Conservation (phyloP, 1,140 invertebrate genomes). For the Chrysoperla carnea region DNA sequence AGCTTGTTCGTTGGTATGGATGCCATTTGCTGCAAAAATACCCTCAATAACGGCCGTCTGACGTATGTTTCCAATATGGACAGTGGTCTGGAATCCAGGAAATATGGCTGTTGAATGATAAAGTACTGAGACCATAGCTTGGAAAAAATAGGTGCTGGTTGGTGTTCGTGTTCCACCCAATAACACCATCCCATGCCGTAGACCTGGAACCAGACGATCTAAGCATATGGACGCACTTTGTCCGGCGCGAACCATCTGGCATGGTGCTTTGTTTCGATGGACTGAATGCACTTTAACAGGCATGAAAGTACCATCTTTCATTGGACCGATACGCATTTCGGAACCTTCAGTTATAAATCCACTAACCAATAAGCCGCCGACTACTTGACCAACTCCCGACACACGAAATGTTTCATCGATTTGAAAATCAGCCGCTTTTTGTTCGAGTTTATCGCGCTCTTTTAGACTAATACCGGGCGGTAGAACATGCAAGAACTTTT, state of each 20-base stretch:
- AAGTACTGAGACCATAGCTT: constrained; percentile 73
- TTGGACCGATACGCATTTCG: constrained; percentile 53
- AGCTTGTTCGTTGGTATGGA: constrained; percentile 69
- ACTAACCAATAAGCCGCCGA: constrained; percentile 70
- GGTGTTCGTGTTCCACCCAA: constrained; percentile 16
- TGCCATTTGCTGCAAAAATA: constrained; percentile 33
- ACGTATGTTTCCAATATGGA: constrained; percentile 86
- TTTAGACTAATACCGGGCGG: constrained; percentile 48
- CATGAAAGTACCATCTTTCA: constrained; percentile 66
- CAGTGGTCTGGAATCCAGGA: constrained; percentile 80
- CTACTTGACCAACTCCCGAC: constrained; percentile 62
- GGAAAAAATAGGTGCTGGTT: constrained; percentile 20
- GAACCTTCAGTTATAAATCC: constrained; percentile 77
- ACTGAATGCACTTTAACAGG: constrained; percentile 65
- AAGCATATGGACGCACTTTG: constrained; percentile 85
- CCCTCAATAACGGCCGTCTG: constrained; percentile 80
- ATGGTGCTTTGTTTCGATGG: constrained; percentile 80
- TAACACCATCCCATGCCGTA: constrained; percentile 75
- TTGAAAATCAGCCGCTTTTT: constrained; percentile 72
- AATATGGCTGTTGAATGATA: constrained; percentile 71
- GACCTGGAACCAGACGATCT: constrained; percentile 28
- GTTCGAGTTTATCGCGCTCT: constrained; percentile 53
- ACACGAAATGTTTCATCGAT: constrained; percentile 84
- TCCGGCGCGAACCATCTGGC: constrained; percentile 68
- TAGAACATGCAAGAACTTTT: constrained; percentile 57